These are phyloP conservation scores for Agonum fuliginosum DNA, from an alignment of 2,888 invertebrate species.

Conservation along the genomic window DNA sequence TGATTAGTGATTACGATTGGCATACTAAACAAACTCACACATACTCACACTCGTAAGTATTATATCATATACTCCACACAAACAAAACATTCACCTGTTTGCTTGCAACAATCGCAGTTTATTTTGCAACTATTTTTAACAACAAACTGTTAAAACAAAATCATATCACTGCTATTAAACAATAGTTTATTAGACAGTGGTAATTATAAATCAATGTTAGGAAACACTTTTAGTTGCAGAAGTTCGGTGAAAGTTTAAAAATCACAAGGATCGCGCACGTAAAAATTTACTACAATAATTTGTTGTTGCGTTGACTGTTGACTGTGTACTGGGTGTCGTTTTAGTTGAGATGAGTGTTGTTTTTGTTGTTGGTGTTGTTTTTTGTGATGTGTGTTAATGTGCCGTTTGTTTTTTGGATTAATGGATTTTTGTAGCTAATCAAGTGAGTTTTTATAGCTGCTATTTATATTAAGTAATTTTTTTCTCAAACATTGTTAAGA, in stretches of 20 bases:
- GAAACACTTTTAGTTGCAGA: constrained; percentile 11
- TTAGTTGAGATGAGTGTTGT: neutral
- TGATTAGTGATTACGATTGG: constrained; percentile 39
- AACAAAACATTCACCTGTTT: constrained; percentile 16
- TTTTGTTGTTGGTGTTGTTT: constrained; percentile 17
- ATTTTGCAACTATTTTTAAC: constrained; percentile 36
- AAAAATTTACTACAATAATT: constrained; percentile 18
- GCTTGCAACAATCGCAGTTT: neutral
- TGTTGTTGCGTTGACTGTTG: neutral
- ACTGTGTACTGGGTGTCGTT: constrained; percentile 29
- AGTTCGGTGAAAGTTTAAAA: constrained; percentile 41
- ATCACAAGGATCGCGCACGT: constrained; percentile 1
- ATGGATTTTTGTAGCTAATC: constrained; percentile 11
- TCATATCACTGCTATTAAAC: neutral
- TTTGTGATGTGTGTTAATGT: constrained; percentile 1
- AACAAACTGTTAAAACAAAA: constrained; percentile 10
- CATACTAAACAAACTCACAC: neutral
- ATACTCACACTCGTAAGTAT: neutral
- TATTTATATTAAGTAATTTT: neutral
- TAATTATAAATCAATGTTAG: constrained; percentile 27
- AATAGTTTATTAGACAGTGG: neutral
- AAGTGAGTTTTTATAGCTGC: neutral
- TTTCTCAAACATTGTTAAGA: no score
- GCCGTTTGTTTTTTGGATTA: neutral
- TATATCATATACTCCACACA: constrained; percentile 20